Conservation (phyloP, 2,888 invertebrate genomes). For the Melieria crassipennis region DNA sequence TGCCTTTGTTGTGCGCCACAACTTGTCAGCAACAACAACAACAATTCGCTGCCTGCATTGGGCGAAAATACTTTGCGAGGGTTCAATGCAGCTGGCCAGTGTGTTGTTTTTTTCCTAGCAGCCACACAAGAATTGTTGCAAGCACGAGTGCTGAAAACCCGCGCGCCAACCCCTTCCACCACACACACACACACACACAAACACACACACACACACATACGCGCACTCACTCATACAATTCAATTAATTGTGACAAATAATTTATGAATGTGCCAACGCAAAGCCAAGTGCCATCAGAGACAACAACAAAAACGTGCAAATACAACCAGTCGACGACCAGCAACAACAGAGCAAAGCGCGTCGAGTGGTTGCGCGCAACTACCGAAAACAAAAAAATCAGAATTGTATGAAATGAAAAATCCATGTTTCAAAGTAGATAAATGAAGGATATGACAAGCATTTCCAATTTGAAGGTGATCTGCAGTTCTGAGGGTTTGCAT, state of each 20-base stretch:
- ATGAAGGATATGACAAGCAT: conserved; percentile 66
- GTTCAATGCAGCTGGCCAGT: conserved; percentile 5
- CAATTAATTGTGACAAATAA: conserved; percentile 61
- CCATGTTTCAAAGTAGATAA: conserved; percentile 50
- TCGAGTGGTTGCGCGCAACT: conserved; percentile 15
- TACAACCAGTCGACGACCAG: too few species aligned
- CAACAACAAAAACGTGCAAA: background rate
- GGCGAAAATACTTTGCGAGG: conserved; percentile 21
- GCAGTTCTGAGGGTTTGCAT: conserved; percentile 24
- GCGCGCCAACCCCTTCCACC: conserved; percentile 6
- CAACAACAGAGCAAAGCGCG: conserved; percentile 6
- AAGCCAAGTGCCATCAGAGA: conserved; percentile 16
- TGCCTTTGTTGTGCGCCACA: too few species aligned
- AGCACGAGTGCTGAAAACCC: conserved; percentile 1
- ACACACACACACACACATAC: background rate
- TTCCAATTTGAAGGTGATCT: conserved; percentile 60
- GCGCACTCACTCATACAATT: conserved; percentile 52
- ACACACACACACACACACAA: background rate
- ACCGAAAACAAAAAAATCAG: conserved; percentile 5
- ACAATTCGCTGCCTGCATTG: background rate
- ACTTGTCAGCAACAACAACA: background rate
- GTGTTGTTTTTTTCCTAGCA: background rate
- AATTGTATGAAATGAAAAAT: conserved; percentile 38
- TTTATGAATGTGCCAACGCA: conserved; percentile 56
- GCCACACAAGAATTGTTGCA: background rate